Conservation (phyloP, 2,888 invertebrate species). For the Sepiola atlantica region DNA sequence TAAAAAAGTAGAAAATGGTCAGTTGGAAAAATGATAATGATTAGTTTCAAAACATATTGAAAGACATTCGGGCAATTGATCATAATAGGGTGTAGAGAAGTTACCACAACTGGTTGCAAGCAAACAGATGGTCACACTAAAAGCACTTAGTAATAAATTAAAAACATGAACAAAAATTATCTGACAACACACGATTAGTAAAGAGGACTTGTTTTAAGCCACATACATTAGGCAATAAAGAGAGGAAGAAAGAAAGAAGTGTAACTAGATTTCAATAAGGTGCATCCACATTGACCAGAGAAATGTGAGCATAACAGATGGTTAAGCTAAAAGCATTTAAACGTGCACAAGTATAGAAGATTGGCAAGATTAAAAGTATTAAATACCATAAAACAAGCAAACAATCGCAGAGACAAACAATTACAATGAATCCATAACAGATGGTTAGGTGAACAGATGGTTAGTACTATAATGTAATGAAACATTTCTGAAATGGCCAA, state of each 20-base stretch:
- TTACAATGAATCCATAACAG: neutral
- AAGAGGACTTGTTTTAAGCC: no score
- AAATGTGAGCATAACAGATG: neutral
- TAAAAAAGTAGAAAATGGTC: neutral
- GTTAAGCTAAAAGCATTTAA: neutral
- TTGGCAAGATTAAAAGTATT: neutral
- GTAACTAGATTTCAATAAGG: neutral
- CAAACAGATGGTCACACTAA: no score
- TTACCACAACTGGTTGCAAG: neutral
- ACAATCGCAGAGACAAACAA: neutral
- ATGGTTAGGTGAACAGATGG: neutral
- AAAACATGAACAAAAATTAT: neutral
- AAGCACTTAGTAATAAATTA: neutral
- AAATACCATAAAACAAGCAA: neutral
- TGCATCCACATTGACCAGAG: neutral
- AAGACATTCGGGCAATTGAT: neutral
- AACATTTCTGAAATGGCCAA: no score
- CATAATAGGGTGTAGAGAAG: neutral
- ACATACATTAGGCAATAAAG: neutral
- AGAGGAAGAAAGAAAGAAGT: neutral
- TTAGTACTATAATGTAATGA: neutral
- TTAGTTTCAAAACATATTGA: neutral
- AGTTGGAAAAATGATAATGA: neutral
- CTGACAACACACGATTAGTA: neutral
- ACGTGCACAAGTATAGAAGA: neutral